Base-by-base conservation (phyloP, 2,113 vertebrate species). In the Oenanthe oenanthe region DNA sequence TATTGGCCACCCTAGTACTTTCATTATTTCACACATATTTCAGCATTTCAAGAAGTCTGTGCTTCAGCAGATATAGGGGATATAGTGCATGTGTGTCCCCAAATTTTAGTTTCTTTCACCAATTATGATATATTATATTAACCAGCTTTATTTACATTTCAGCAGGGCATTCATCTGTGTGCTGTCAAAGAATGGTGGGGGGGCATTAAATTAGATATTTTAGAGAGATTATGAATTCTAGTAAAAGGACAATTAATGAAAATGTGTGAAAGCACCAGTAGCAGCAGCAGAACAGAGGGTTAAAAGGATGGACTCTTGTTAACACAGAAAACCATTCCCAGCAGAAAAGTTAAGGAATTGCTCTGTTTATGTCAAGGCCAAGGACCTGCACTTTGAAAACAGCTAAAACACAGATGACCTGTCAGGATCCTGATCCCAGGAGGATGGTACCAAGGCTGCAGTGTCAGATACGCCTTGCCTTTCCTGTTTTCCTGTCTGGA, bases 141-240 rank as follows among this genome's bases (percentile, higher is more conserved):
- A 95, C 90, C 91, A 97, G 93, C 26, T 97, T 97, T 47, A 51
- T 86, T 53, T 94, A 96, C 67, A 83, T 95, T 94, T 98, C 96
- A 94, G 97, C 90, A 95, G 85, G 97, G 72, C 83, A 70, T 72
- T 95, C 86, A 53, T 43, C 92, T 83, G 95, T 84, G 7, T 92
- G 68, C 71, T 80, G 92, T 34, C 97, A 97, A 76, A 78, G 97
- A 92, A 95, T 98, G 3, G 10, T 15, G 97, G 7, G 12, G 9
- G 97, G 65, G 98, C 58, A 98, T 98, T 50, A 98, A 98, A 79
- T 97, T 96, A 93, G 98, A 97, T 81, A 98, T 98, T 88, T 98
- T 98, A 29, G 97, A 98, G 75, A 98, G 95, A 97, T 98, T 95
- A 98, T 98, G 96, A 98, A 97, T 93, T 98, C 96, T 88, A 96